A percentile compares a stretch with the other conserved stretches of the same genome.
These are phyloP conservation scores for Drosophila emarginata DNA, from an alignment of 2,888 invertebrate genomes.

Conservation along the genomic window DNA sequence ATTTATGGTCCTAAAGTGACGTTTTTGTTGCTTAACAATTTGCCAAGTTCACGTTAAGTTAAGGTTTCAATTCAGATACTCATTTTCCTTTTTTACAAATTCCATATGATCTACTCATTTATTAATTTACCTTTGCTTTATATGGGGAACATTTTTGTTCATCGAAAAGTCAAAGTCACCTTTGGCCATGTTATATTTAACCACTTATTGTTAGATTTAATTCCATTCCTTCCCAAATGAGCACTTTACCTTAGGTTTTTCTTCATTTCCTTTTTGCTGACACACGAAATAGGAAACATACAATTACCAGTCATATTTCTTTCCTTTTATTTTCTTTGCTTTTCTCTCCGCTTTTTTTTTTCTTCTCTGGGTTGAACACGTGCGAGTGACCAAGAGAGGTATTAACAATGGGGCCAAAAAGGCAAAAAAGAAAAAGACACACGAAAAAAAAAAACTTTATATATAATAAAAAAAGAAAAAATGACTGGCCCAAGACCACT, in stretches of 20 bases:
- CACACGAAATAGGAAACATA: constrained; percentile 43
- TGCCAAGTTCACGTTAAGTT: no score
- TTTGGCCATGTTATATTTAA: neutral
- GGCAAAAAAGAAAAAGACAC: constrained; percentile 30
- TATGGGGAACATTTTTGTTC: no score
- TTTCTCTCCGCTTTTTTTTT: constrained; percentile 32
- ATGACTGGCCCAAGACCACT: constrained; percentile 60
- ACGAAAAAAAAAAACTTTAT: constrained; percentile 6
- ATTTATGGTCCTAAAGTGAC: neutral
- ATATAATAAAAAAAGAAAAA: constrained; percentile 16
- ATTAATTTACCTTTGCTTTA: constrained; percentile 31
- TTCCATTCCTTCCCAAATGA: constrained; percentile 9
- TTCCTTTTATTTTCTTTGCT: constrained; percentile 26
- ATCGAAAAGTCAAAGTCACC: constrained; percentile 9
- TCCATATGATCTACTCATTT: constrained; percentile 11
- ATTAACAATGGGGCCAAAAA: constrained; percentile 51
- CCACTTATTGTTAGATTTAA: neutral
- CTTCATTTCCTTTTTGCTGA: constrained; percentile 35
- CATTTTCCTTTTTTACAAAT: neutral
- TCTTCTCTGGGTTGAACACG: constrained; percentile 52
- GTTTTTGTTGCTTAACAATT: neutral
- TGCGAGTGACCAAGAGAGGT: constrained; percentile 47
- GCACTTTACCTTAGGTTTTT: constrained; percentile 19
- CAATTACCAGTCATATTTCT: constrained; percentile 49
- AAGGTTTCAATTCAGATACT: no score